Evolutionary conservation across 2,113 vertebrate genomes (phyloP), one percentile per base, ranked within the genome.

Genomic region (Hippolais icterina): DNA sequence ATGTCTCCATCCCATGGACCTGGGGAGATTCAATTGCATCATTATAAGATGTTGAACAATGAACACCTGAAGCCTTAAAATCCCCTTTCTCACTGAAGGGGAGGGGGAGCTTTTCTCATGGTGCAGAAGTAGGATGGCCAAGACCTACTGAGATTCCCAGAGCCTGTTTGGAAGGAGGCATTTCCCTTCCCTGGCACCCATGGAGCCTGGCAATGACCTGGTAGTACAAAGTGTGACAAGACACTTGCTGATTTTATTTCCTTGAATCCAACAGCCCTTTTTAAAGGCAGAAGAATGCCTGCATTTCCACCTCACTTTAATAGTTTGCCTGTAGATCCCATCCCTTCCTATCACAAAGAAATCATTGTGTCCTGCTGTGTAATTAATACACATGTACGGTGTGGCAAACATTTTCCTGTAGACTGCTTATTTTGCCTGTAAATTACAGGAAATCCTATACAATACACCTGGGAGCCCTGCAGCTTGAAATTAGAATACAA

Each of bases 381-480:
- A 98, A 98, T 98, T 98, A 98, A 98, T 98, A 98, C 95, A 5
- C 96, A 76, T 93, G 92, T 97, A 98, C 65, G 93, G 90, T 94
- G 96, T 96, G 95, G 96, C 96, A 97, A 98, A 97, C 92, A 82
- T 97, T 95, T 96, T 98, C 94, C 96, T 97, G 95, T 96, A 97
- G 97, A 95, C 98, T 97, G 97, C 97, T 98, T 98, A 97, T 98
- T 98, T 98, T 97, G 96, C 93, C 96, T 96, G 96, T 97, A 98
- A 98, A 98, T 98, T 98, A 95, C 97, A 98, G 97, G 97, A 98
- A 98, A 98, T 98, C 96, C 97, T 97, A 96, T 97, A 98, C 97
- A 97, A 97, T 98, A 96, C 98, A 98, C 97, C 97, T 98, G 98
- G 98, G 98, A 98, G 88, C 96, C 97, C 96, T 97, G 97, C 97